Evolutionary conservation across 2,113 vertebrate genomes (phyloP).

Genomic region (Nerophis lumbriciformis): DNA sequence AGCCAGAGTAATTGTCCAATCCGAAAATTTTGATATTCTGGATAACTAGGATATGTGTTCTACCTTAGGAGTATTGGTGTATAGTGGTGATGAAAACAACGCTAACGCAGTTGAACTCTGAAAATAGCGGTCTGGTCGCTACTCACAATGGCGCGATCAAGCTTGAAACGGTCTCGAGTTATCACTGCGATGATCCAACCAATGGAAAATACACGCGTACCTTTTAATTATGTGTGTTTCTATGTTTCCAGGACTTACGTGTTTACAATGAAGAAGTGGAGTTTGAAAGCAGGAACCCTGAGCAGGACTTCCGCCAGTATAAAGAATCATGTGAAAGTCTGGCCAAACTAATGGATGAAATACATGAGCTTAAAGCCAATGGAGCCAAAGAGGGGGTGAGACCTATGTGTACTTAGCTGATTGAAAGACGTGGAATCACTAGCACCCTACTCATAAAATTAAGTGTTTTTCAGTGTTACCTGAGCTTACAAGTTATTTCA

Average conservation of each 20-base stretch:
- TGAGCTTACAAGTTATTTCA: too few relatives aligned
- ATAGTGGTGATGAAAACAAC: too few relatives aligned
- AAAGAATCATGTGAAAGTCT: slow-evolving; percentile 88
- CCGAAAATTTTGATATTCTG: too few relatives aligned
- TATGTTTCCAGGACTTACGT: slow-evolving; percentile 73
- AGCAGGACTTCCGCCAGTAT: slow-evolving; percentile 84
- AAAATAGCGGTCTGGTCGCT: too few relatives aligned
- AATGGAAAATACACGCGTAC: too few relatives aligned
- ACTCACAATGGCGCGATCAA: too few relatives aligned
- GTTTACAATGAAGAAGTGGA: slow-evolving; percentile 91
- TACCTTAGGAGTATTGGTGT: too few relatives aligned
- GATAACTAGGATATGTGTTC: too few relatives aligned
- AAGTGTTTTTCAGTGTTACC: neutral
- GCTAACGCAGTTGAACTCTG: too few relatives aligned
- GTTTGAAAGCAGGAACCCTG: slow-evolving; percentile 83
- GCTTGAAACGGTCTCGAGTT: too few relatives aligned
- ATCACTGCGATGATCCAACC: too few relatives aligned
- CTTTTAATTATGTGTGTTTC: neutral
- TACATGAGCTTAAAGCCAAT: slow-evolving; percentile 88
- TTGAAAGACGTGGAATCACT: neutral
- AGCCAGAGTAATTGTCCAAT: too few relatives aligned
- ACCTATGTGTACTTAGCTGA: neutral
- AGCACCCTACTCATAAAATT: neutral
- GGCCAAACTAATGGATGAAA: slow-evolving; percentile 88
- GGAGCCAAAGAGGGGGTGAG: slow-evolving; percentile 87